Evolutionary conservation across 2,113 vertebrate genomes (phyloP), one percentile per base, ranked within the genome.

Genomic region (Rhynchomys soricoides): DNA sequence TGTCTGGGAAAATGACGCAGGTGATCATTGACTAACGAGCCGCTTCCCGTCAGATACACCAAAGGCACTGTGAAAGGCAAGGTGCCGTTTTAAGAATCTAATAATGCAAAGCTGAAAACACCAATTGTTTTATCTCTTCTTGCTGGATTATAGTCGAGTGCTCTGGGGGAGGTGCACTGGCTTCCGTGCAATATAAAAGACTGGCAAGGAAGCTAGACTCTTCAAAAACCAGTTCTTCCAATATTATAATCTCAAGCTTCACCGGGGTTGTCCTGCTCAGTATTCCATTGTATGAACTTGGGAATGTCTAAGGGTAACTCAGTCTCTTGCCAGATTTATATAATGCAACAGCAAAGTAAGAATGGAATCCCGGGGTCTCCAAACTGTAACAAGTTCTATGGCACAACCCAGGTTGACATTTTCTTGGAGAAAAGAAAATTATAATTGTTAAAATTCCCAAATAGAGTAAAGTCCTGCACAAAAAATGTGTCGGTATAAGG

Each of bases 81-180:
- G 11, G 15, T n/a, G 12, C 11, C 77, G 57, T 71, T 59, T 86
- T 81, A 95, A 95, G 77, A 94, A 85, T 62, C 92, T 68, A 94
- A 89, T 90, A 90, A 92, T 71, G 37, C 37, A 57, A 2, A 15
- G 10, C 11, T 74, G 37, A 88, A 24, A 24, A 11, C 29, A 59
- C 21, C 34, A 5, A 4, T 29, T 50, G 11, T 62, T 89, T 95
- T 85, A 31, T 94, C n/a, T 43, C 73, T 57, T 71, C 48, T 70
- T n/a, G n/a, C 17, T 88, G 70, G 43, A 57, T 90, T 40, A 64
- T 4, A 86, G 73, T 24, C 31, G 43, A 66, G 57, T 62, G 75
- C 22, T 43, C 48, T 57, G 34, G 3, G 22, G n/a, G n/a, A 37
- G 13, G 10, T 55, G 31, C 88, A 68, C 40, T 43, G 40, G 37